Base-by-base conservation (phyloP, 1,140 invertebrate genomes). In the Brachionus sp. region DNA sequence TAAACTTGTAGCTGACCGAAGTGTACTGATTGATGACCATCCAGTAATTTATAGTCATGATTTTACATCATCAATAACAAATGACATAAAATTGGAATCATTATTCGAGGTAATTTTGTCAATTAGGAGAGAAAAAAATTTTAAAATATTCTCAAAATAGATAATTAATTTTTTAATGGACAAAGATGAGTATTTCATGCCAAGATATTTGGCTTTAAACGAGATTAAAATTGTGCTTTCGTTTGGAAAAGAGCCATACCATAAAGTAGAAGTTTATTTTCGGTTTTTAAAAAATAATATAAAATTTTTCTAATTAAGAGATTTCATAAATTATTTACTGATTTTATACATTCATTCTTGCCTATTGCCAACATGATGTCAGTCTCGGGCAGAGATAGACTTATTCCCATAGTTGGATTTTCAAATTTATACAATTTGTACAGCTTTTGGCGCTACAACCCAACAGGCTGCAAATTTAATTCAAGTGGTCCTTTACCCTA, bases 331-430 rank as follows among this genome's bases (percentile, higher is more conserved):
- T 53, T 82, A 37, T 70, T 82, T 37, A 44, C 39, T 33, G 50
- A 82, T 50, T 82, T 82, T 53, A 82, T 82, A 16, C 37, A 66
- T 2, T 82, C 80, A 35, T 82, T 82, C 33, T 29, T 66, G 33
- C 57, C 80, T 35, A 68, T 42, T 13, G 80, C 46, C 0, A 39
- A 82, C 16, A 39, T 82, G 19, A 66, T 82, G 6, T 82, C 80
- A 5, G 29, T 82, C 3, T 66, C 80, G 4, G 80, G 80, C 33
- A 35, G 80, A 33, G 80, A 82, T 82, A 44, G 35, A 39, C 46
- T 82, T 12, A 68, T 66, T 16, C 80, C 80, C 2, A 53, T 82
- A n/a, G 80, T 82, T 53, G 80, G 80, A 10, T 66, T 66, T 66
- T 82, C 80, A 50, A 82, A 82, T 68, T 70, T 66, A 6, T 39